Evolutionary conservation across 2,797 vertebrate species (phyloP).

Genomic region (Australoheros facetus): DNA sequence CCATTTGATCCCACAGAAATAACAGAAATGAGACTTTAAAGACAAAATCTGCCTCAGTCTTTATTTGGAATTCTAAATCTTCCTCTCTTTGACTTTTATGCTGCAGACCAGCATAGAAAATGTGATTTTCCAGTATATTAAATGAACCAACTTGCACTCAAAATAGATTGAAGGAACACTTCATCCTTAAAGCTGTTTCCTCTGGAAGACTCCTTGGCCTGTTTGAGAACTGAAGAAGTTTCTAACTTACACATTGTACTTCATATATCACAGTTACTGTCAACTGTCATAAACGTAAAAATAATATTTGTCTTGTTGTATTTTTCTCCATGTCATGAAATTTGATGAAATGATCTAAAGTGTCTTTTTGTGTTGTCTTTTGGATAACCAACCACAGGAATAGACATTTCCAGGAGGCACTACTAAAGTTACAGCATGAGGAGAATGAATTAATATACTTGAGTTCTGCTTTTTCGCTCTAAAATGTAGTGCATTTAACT

Average conservation of each 20-base stretch:
- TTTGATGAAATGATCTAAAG: slow-evolving; percentile 69
- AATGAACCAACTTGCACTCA: slow-evolving; percentile 70
- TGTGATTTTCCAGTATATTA: slow-evolving; percentile 76
- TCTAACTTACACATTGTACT: slow-evolving; percentile 57
- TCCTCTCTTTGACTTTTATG: slow-evolving; percentile 57
- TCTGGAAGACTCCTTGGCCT: slow-evolving; percentile 52
- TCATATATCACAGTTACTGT: slow-evolving; percentile 73
- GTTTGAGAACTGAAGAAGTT: slow-evolving; percentile 55
- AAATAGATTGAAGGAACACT: slow-evolving; percentile 71
- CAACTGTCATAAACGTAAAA: slow-evolving; percentile 66
- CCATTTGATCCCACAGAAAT: slow-evolving; percentile 66
- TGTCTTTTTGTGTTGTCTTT: slow-evolving; percentile 61
- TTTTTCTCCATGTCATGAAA: slow-evolving; percentile 68
- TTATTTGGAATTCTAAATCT: slow-evolving; percentile 72
- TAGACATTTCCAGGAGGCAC: slow-evolving; percentile 65
- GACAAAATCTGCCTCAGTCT: slow-evolving; percentile 63
- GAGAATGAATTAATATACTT: slow-evolving; percentile 63
- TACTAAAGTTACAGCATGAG: slow-evolving; percentile 68
- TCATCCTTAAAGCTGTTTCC: slow-evolving; percentile 59
- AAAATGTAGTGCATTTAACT: slow-evolving; percentile 36
- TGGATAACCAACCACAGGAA: slow-evolving; percentile 53
- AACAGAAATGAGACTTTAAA: slow-evolving; percentile 68
- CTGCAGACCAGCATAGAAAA: slow-evolving; percentile 62
- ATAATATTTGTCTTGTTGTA: slow-evolving; percentile 72
- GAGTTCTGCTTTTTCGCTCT: slow-evolving; percentile 65